A percentile compares a stretch with the other conserved stretches of the same genome.
Evolutionary conservation across 2,888 invertebrate species (phyloP).

Genomic region (Xestia xanthographa): DNA sequence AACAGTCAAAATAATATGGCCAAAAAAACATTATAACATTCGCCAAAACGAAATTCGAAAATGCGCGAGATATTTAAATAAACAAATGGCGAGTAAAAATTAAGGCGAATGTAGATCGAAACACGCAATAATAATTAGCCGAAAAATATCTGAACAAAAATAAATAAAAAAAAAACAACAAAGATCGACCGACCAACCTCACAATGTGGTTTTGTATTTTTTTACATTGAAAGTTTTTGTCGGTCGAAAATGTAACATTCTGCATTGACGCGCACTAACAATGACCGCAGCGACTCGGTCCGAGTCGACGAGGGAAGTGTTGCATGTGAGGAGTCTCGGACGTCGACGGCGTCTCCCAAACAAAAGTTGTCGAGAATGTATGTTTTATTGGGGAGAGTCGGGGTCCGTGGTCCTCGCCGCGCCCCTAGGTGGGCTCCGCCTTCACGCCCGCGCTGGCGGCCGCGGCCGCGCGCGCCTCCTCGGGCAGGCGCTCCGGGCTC

Average conservation of each 20-base stretch:
- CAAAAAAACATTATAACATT: constrained; percentile 24
- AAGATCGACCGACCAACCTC: constrained; percentile 21
- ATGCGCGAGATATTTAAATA: constrained; percentile 37
- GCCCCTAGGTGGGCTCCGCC: constrained; percentile 83
- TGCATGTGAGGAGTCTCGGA: constrained; percentile 14
- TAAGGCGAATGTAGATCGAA: constrained; percentile 27
- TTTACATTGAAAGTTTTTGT: constrained; percentile 31
- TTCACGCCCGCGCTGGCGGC: constrained; percentile 83
- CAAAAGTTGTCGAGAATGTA: constrained; percentile 28
- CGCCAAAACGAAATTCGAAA: constrained; percentile 18
- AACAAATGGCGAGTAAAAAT: constrained; percentile 20
- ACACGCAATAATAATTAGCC: constrained; percentile 21
- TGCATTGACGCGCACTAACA: constrained; percentile 40
- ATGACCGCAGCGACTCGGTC: constrained; percentile 4
- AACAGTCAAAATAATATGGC: constrained; percentile 19
- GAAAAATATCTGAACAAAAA: constrained; percentile 35
- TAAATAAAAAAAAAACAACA: constrained; percentile 38
- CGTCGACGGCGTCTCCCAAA: constrained; percentile 21
- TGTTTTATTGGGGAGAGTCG: constrained; percentile 6
- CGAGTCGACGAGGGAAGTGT: constrained; percentile 8
- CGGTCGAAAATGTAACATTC: constrained; percentile 36
- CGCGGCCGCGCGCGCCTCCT: constrained; percentile 96
- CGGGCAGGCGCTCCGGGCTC: constrained; percentile 96
- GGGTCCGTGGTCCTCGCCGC: constrained; percentile 53
- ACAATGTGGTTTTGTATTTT: constrained; percentile 13